Percentiles rank a stretch among this genome's conserved stretches.
phyloP scores from a whole-genome alignment of 1,140 invertebrate species.

The Eurytemora carolleeae region DNA sequence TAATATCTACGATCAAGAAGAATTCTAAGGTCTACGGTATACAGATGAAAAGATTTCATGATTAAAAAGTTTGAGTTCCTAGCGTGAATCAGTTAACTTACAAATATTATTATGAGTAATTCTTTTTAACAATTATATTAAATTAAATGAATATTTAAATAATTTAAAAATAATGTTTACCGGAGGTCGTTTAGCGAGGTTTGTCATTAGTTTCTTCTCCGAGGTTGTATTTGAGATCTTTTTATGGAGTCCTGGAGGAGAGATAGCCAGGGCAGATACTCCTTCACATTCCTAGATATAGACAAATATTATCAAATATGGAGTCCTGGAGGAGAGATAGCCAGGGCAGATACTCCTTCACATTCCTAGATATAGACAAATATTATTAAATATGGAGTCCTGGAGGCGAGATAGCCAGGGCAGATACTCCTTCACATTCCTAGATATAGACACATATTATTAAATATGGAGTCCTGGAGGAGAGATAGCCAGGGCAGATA shows the following conservation, averaged over 20 bases:
- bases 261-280: background rate
- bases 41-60: no score
- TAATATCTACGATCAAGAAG: no score
- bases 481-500: background rate
- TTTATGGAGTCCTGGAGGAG: background rate
- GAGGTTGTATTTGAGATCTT: background rate
- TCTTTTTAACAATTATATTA: no score
- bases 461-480: background rate
- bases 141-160: no score
- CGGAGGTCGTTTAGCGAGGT: slow-evolving; percentile 54
- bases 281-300: no score
- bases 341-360: background rate
- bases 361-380: no score
- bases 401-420: background rate
- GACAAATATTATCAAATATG: no score
- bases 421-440: background rate
- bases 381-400: background rate
- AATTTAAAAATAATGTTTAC: slow-evolving; percentile 79
- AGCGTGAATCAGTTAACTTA: no score
- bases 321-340: background rate
- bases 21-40: no score
- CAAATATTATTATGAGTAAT: no score
- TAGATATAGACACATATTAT: no score
- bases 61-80: no score
- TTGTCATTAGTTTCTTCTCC: slow-evolving; percentile 32